Evolutionary conservation across 2,888 invertebrate species (phyloP).

Genomic region (Tricholauxania praeusta): DNA sequence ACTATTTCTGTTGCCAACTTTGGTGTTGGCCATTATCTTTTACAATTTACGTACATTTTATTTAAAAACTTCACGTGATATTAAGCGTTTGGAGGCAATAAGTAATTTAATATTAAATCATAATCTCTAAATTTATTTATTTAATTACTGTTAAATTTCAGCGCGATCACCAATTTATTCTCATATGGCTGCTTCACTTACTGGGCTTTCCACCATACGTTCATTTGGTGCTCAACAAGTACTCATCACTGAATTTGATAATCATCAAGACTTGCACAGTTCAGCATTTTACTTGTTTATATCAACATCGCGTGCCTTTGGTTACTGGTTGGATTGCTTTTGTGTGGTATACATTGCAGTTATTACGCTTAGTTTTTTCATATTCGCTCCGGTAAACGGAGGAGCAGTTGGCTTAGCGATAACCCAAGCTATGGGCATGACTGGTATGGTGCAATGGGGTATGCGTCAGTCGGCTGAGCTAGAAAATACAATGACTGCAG

Average conservation of each 20-base stretch:
- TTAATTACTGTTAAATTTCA: slow-evolving; percentile 50
- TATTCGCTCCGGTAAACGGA: slow-evolving; percentile 75
- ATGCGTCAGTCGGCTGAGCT: slow-evolving; percentile 93
- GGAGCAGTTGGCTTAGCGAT: slow-evolving; percentile 84
- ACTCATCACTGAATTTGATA: slow-evolving; percentile 83
- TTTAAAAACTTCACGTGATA: slow-evolving; percentile 81
- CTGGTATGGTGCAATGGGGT: slow-evolving; percentile 81
- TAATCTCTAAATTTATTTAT: slow-evolving; percentile 5
- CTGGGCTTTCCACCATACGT: slow-evolving; percentile 92
- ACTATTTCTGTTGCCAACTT: slow-evolving; percentile 78
- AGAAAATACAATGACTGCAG: slow-evolving; percentile 90
- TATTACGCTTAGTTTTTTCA: slow-evolving; percentile 87
- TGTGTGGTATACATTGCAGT: slow-evolving; percentile 88
- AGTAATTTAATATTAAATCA: slow-evolving; percentile 72
- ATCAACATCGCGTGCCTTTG: slow-evolving; percentile 91
- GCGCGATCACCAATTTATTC: slow-evolving; percentile 95
- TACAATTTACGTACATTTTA: slow-evolving; percentile 82
- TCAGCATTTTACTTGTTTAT: slow-evolving; percentile 94
- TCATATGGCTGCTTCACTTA: slow-evolving; percentile 88
- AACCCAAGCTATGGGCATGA: slow-evolving; percentile 82
- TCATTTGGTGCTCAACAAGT: slow-evolving; percentile 86
- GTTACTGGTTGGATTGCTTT: slow-evolving; percentile 91
- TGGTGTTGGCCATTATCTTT: slow-evolving; percentile 79
- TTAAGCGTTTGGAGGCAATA: slow-evolving; percentile 85
- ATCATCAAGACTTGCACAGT: slow-evolving; percentile 87